Evolutionary conservation across 2,797 vertebrate genomes (phyloP).

Genomic region (Cryptoprocta ferox): DNA sequence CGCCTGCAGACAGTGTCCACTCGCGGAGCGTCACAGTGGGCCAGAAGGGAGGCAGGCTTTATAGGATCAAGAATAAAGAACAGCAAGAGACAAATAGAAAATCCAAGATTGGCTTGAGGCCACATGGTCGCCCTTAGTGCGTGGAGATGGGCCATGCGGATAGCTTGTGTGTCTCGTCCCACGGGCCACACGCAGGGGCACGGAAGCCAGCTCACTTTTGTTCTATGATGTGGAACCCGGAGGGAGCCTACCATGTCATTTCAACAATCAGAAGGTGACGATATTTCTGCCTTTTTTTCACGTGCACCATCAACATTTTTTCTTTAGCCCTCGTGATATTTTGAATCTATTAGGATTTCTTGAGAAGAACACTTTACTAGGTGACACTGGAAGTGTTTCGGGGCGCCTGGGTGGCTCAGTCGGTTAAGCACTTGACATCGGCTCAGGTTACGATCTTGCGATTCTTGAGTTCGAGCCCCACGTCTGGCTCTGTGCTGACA

Average conservation of each 20-base stretch:
- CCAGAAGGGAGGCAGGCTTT: neutral
- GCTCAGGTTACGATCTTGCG: no score
- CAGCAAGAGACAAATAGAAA: no score
- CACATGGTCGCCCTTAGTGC: neutral
- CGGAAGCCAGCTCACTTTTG: neutral
- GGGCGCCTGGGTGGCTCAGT: no score
- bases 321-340: neutral
- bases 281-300: neutral
- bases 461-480: no score
- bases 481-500: no score
- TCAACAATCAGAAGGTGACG: neutral
- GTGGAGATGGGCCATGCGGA: neutral
- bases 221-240: neutral
- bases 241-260: neutral
- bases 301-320: no score
- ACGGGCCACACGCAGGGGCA: fast-evolving
- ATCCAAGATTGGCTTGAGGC: no score
- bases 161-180: fast-evolving
- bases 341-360: neutral
- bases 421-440: no score
- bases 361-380: neutral
- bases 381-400: neutral
- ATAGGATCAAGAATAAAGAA: neutral
- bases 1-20: neutral
- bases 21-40: no score